A percentile compares a stretch with the other conserved stretches of the same genome.
These are phyloP conservation scores for Antrozous pallidus DNA, from an alignment of 2,797 vertebrate genomes.

Conservation along the genomic window DNA sequence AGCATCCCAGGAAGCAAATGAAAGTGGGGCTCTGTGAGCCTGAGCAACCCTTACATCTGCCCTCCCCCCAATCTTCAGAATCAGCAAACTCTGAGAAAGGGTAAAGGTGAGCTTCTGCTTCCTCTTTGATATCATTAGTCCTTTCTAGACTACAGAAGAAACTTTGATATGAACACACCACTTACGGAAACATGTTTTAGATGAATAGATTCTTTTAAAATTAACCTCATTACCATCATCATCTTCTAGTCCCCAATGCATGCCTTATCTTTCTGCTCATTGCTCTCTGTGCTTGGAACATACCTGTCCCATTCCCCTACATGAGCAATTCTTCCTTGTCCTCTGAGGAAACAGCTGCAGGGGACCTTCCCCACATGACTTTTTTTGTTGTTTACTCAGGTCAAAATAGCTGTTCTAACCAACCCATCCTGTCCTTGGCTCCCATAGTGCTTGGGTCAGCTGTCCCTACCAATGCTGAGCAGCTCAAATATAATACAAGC, in stretches of 20 bases:
- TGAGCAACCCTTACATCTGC: neutral
- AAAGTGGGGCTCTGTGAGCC: neutral
- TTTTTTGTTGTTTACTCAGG: neutral
- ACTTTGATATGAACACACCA: neutral
- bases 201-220: conserved; percentile 21
- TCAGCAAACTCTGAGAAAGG: neutral
- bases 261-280: neutral
- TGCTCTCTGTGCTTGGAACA: neutral
- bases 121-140: neutral
- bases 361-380: neutral
- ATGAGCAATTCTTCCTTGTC: neutral
- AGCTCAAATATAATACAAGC: neutral
- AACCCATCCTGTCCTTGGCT: neutral
- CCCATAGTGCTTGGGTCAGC: neutral
- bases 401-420: neutral
- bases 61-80: neutral
- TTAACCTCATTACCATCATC: neutral
- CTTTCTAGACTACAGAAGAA: neutral
- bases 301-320: neutral
- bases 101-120: neutral
- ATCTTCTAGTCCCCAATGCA: neutral
- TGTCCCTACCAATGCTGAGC: neutral
- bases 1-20: neutral
- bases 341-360: neutral
- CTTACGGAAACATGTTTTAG: neutral